phyloP scores from a whole-genome alignment of 2,888 invertebrate genomes.

The Xestia xanthographa region DNA sequence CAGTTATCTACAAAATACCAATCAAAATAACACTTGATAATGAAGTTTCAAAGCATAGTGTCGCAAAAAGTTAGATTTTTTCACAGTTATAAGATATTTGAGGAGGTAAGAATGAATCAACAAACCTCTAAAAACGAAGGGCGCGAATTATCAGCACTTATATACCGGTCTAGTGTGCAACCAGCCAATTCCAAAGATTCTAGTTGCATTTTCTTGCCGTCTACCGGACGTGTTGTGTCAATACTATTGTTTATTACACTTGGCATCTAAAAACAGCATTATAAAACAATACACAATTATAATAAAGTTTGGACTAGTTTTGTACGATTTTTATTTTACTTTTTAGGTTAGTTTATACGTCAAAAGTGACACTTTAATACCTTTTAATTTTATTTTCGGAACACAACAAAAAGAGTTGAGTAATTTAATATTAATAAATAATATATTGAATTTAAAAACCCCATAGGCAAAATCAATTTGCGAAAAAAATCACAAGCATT shows the following conservation, averaged over 20 bases:
- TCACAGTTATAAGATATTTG: neutral
- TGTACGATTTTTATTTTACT: slow-evolving; percentile 55
- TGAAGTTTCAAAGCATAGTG: neutral
- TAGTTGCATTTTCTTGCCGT: slow-evolving; percentile 88
- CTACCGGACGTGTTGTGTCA: slow-evolving; percentile 77
- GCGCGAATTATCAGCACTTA: slow-evolving; percentile 92
- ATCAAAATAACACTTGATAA: slow-evolving; percentile 8
- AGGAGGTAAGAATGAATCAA: slow-evolving; percentile 35
- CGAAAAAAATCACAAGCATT: slow-evolving; percentile 14
- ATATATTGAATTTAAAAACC: slow-evolving; percentile 43
- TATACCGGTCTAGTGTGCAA: slow-evolving; percentile 94
- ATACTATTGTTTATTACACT: slow-evolving; percentile 79
- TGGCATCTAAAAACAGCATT: slow-evolving; percentile 84
- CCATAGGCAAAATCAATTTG: slow-evolving; percentile 2
- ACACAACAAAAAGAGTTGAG: slow-evolving; percentile 9
- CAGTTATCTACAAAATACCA: slow-evolving; percentile 89
- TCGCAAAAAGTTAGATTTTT: neutral
- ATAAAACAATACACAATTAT: slow-evolving; percentile 63
- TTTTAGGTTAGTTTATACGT: slow-evolving; percentile 73
- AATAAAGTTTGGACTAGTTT: slow-evolving; percentile 63
- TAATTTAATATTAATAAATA: slow-evolving; percentile 27
- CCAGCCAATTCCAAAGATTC: slow-evolving; percentile 95
- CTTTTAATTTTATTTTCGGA: slow-evolving; percentile 46
- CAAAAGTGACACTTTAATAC: slow-evolving; percentile 63
- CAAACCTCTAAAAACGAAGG: slow-evolving; percentile 92